A percentile compares a stretch with the other conserved stretches of the same genome.
These are phyloP conservation scores for Bucco capensis DNA, from an alignment of 2,113 vertebrate species.

Conservation along the genomic window DNA sequence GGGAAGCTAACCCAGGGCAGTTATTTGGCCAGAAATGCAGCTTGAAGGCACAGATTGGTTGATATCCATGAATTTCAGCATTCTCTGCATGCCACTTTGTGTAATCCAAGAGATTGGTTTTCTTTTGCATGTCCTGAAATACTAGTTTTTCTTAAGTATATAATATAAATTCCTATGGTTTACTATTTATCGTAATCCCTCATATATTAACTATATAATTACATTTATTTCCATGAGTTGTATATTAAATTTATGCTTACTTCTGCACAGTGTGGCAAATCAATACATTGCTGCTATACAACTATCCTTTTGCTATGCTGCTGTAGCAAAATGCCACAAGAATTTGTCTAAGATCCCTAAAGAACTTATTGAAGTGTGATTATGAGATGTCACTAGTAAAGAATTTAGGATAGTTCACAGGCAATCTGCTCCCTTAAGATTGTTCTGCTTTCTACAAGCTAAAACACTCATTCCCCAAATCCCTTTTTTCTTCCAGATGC, in stretches of 20 bases:
- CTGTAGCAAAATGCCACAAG: background rate
- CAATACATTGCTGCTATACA: background rate
- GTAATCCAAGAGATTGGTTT: background rate
- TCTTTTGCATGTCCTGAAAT: background rate
- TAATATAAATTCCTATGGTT: background rate
- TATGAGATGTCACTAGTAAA: background rate
- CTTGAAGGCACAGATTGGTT: background rate
- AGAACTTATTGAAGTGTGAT: background rate
- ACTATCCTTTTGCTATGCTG: background rate
- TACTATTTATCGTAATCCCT: no score
- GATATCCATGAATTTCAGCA: background rate
- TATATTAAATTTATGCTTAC: background rate
- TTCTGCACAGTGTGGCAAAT: background rate
- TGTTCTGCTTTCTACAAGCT: background rate
- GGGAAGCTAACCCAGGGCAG: background rate
- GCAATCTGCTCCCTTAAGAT: background rate
- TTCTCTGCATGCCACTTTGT: background rate
- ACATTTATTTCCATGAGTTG: background rate
- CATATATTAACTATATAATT: background rate
- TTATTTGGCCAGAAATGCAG: background rate
- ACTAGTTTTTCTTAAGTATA: background rate
- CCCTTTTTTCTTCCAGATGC: background rate
- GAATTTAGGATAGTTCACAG: background rate
- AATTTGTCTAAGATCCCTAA: background rate
- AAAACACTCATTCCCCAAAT: background rate